A percentile compares a stretch with the other conserved stretches of the same genome.
These are phyloP conservation scores for Cephalopachus bancanus DNA, from an alignment of 2,797 vertebrate species.

Conservation along the genomic window DNA sequence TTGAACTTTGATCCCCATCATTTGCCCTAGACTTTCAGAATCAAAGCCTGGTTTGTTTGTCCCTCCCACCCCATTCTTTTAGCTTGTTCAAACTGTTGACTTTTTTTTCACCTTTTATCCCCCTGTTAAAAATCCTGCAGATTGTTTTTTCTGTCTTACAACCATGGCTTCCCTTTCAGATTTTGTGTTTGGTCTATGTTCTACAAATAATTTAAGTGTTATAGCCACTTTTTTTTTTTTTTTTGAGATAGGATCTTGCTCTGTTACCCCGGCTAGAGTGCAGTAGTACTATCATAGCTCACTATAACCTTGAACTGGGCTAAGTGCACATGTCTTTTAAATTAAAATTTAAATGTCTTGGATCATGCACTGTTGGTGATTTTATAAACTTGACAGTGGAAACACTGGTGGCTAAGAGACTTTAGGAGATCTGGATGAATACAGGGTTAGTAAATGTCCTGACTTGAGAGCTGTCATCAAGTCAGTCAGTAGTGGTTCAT, in stretches of 20 bases:
- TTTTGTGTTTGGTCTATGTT: slow-evolving; percentile 16
- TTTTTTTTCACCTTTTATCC: not conserved
- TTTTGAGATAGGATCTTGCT: not conserved
- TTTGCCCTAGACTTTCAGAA: slow-evolving; percentile 5
- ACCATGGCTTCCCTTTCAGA: slow-evolving; percentile 41
- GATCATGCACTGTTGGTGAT: not conserved
- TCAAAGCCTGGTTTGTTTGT: not conserved
- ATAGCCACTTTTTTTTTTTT: not conserved
- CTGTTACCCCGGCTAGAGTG: not conserved
- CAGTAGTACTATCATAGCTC: not conserved
- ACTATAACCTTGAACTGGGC: not conserved
- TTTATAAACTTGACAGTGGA: slow-evolving; percentile 27
- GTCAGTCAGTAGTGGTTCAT: not conserved
- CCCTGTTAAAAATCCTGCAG: slow-evolving; percentile 18
- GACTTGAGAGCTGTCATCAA: slow-evolving; percentile 16
- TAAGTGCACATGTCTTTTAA: slow-evolving; percentile 1
- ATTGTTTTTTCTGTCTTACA: not conserved
- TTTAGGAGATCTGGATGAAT: not conserved
- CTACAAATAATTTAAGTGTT: slow-evolving; percentile 32
- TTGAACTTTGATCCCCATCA: not conserved
- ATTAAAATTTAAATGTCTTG: slow-evolving; percentile 33
- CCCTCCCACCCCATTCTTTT: not conserved
- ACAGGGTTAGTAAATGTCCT: not conserved
- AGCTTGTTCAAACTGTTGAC: not conserved
- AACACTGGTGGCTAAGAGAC: slow-evolving; percentile 22